Percentiles rank a stretch among this genome's conserved stretches.
These are phyloP conservation scores for Hypotaenidia okinawae DNA, from an alignment of 2,797 vertebrate genomes.

Conservation along the genomic window DNA sequence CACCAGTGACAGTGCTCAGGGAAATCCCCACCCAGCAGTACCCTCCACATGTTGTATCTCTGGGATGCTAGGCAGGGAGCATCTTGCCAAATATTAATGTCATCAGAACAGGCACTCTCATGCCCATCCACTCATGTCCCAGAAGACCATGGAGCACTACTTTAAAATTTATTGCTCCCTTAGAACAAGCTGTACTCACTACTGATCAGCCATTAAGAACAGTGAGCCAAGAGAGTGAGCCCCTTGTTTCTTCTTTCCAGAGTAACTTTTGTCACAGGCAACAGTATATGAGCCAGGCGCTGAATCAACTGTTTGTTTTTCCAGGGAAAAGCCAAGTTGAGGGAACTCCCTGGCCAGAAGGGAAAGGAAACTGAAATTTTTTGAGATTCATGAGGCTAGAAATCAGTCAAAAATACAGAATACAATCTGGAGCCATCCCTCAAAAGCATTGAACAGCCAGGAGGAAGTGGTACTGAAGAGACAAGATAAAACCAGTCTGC, in stretches of 20 bases:
- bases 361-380: neutral
- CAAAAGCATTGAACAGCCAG: neutral
- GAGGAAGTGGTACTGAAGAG: neutral
- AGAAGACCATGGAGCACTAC: neutral
- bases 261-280: neutral
- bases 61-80: neutral
- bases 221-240: too few species aligned
- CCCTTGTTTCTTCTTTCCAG: neutral
- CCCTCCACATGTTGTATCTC: fast-evolving
- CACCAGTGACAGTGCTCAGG: fast-evolving
- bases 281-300: neutral
- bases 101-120: neutral
- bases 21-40: neutral
- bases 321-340: neutral
- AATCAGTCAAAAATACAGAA: neutral
- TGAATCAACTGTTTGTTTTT: neutral
- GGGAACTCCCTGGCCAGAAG: neutral
- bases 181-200: neutral
- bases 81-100: neutral
- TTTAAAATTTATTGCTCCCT: neutral
- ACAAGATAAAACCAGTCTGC: neutral
- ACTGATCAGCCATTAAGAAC: too few species aligned
- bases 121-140: neutral
- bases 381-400: neutral
- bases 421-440: neutral